Evolutionary conservation across 2,797 vertebrate genomes (phyloP), one percentile per base, ranked within the genome.

Genomic region (Amniataba percoides): DNA sequence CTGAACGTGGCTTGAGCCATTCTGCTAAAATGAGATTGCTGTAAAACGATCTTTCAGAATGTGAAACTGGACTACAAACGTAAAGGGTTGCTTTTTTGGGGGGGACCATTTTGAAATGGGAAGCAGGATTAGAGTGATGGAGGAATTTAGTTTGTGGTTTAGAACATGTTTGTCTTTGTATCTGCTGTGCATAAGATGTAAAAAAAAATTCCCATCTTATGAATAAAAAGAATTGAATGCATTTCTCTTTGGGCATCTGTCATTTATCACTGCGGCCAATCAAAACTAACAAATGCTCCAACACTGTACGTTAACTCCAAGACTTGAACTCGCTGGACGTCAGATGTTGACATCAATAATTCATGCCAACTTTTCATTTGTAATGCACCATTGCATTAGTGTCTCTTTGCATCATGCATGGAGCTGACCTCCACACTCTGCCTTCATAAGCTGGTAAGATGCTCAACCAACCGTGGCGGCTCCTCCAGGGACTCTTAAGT

Each of bases 131-230:
- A 60, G 77, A 81, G 77, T 74, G 83, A 87, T 81, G 89, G 83
- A 91, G 85, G 78, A 91, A 93, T 94, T 94, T 94, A 92, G 92
- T 94, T 95, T 94, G 94, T 94, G 93, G 90, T 92, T 92, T 93
- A 94, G 90, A 94, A 91, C 72, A 90, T 92, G 87, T 94, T 94
- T 94, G 94, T 95, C 91, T 89, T 90, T 93, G 93, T 94, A 94
- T 93, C 94, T 95, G 93, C 93, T 95, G 93, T 94, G 92, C 90
- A 93, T 94, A 94, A 94, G 93, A 93, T 94, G 93, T 94, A 73
- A 85, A 85, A 83, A 83, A 80, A 83, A 84, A 89, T 81, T 87
- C 85, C 86, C 94, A 91, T 94, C 92, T 92, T 95, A 94, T 94
- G 91, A 92, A 94, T 94, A 94, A 95, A 31, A 95, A 92, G 61